Evolutionary conservation across 1,140 invertebrate genomes (phyloP).

Genomic region (Metaphire vulgaris): DNA sequence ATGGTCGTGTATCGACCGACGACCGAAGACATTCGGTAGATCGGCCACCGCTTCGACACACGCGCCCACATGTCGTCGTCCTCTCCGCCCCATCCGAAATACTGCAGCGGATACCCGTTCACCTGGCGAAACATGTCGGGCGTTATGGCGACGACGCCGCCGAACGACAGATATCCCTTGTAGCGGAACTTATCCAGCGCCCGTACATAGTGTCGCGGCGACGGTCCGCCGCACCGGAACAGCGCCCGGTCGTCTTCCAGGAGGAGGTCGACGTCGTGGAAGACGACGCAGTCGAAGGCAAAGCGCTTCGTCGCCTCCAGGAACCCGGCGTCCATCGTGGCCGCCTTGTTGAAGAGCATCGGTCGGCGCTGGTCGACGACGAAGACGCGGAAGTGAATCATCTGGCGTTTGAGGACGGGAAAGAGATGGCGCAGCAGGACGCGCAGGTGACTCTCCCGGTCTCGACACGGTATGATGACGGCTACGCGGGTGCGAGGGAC

Average conservation of each 20-base stretch:
- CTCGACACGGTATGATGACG: constrained; percentile 48
- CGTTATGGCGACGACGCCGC: constrained; percentile 27
- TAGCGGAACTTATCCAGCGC: too few species aligned
- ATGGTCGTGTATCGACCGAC: too few species aligned
- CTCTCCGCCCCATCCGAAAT: constrained; percentile 32
- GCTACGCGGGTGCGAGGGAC: constrained; percentile 60
- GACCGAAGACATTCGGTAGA: too few species aligned
- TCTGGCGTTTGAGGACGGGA: constrained; percentile 44
- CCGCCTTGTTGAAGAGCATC: constrained; percentile 72
- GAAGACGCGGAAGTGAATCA: constrained; percentile 47
- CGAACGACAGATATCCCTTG: constrained; percentile 26
- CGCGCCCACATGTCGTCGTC: constrained; percentile 30
- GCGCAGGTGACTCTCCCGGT: constrained; percentile 51
- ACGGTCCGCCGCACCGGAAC: too few species aligned
- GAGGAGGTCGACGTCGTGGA: constrained; percentile 55
- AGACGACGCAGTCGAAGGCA: constrained; percentile 16
- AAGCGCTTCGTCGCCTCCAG: constrained; percentile 69
- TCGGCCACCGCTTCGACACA: too few species aligned
- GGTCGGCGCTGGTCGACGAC: constrained; percentile 47
- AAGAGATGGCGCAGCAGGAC: constrained; percentile 45
- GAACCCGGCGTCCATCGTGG: constrained; percentile 86
- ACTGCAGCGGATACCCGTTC: constrained; percentile 30
- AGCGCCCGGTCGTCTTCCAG: too few species aligned
- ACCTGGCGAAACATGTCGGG: constrained; percentile 23
- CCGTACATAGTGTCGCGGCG: too few species aligned